phyloP scores from a whole-genome alignment of 2,113 vertebrate species.

The Scatophagus argus region DNA sequence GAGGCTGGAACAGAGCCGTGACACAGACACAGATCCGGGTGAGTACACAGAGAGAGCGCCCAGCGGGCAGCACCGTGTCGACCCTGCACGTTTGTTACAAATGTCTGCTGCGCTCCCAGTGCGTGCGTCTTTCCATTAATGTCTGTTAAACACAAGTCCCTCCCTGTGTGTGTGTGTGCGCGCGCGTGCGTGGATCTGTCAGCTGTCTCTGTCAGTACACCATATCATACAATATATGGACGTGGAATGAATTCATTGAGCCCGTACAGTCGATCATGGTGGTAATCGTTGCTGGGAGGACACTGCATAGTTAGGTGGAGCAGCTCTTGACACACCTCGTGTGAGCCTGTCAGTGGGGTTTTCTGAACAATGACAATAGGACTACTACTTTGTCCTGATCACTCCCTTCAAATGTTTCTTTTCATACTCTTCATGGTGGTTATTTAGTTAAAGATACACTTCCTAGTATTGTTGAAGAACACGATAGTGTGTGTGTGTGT shows the following conservation, averaged over 20 bases:
- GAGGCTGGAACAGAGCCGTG: slow-evolving; percentile 8
- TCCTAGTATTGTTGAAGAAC: background rate
- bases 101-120: no score
- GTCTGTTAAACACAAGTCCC: background rate
- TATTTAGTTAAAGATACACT: background rate
- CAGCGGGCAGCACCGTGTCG: no score
- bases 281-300: background rate
- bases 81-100: background rate
- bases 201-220: slow-evolving; percentile 62
- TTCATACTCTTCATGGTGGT: background rate
- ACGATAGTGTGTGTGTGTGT: no score
- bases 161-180: background rate
- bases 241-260: background rate
- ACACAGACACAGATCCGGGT: slow-evolving; percentile 14
- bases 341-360: background rate
- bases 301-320: background rate
- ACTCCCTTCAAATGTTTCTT: background rate
- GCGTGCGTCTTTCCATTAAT: background rate
- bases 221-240: background rate
- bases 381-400: background rate
- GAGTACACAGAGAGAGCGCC: no score
- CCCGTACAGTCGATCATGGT: background rate
- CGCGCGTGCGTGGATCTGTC: background rate
- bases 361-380: background rate
- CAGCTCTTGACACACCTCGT: slow-evolving; percentile 9